These are phyloP conservation scores for Columba guinea DNA, from an alignment of 2,797 vertebrate species.

Conservation along the genomic window DNA sequence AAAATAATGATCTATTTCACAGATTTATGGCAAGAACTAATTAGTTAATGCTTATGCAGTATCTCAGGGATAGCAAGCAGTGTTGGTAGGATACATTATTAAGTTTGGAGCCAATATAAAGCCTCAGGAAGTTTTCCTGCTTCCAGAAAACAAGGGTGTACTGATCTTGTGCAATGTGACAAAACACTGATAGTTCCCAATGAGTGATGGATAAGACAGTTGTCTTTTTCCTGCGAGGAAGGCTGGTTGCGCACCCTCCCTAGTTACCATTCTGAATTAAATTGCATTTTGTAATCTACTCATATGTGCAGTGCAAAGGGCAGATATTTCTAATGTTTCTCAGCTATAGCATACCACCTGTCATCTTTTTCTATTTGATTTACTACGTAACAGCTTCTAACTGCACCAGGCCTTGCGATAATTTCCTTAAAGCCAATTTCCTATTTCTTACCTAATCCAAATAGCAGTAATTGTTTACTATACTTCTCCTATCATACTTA, in stretches of 20 bases:
- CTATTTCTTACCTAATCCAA: slow-evolving; percentile 31
- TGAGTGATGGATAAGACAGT: not conserved
- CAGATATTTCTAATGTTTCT: slow-evolving; percentile 35
- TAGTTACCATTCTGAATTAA: slow-evolving; percentile 4
- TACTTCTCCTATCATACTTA: not conserved
- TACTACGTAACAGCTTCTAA: not conserved
- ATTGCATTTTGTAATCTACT: slow-evolving; percentile 27
- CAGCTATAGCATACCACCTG: slow-evolving; percentile 1
- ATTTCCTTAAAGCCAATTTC: slow-evolving; percentile 35
- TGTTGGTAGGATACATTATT: not conserved
- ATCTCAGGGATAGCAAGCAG: not conserved
- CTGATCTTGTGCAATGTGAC: not conserved
- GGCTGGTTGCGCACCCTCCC: not conserved
- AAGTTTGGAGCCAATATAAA: not conserved
- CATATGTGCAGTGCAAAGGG: slow-evolving; percentile 1
- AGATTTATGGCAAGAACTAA: not conserved
- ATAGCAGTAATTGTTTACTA: slow-evolving; percentile 20
- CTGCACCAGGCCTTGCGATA: not conserved
- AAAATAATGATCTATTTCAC: not conserved
- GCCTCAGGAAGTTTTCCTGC: not conserved
- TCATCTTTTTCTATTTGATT: not conserved
- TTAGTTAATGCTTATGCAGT: not conserved
- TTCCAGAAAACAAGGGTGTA: not conserved
- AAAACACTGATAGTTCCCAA: not conserved
- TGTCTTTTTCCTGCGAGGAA: not conserved